phyloP scores from a whole-genome alignment of 2,797 vertebrate genomes.

The Alosa sapidissima region DNA sequence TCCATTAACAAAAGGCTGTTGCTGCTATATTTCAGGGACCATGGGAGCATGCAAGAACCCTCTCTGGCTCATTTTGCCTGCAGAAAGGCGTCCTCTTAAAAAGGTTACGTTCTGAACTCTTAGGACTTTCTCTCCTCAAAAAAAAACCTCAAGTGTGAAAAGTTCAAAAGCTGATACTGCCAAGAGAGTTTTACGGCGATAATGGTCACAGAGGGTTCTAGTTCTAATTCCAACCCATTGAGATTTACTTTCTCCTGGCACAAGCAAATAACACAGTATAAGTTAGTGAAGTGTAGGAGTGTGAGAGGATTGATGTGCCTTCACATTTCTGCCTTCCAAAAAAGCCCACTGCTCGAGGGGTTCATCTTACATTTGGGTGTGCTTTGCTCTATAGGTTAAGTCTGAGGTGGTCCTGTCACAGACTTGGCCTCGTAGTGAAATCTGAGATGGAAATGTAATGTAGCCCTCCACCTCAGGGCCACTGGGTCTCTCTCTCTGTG shows the following conservation, averaged over 20 bases:
- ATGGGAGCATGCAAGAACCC: not conserved
- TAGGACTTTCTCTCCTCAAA: not conserved
- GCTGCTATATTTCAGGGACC: not conserved
- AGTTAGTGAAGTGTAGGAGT: not conserved
- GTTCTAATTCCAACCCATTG: not conserved
- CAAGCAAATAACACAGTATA: not conserved
- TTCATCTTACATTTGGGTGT: slow-evolving; percentile 1
- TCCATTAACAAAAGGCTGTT: not conserved
- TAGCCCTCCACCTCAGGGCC: not conserved
- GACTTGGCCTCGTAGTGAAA: not conserved
- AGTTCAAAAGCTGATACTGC: not conserved
- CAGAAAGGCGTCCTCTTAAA: not conserved
- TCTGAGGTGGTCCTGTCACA: not conserved
- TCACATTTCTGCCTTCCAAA: not conserved
- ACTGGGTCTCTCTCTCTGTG: not conserved
- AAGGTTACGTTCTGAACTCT: too few species aligned
- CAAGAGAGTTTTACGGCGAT: not conserved
- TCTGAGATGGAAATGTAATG: slow-evolving; percentile 3
- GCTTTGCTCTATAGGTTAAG: not conserved
- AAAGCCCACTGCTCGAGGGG: not conserved
- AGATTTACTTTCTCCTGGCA: not conserved
- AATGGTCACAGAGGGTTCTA: not conserved
- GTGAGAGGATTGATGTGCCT: not conserved
- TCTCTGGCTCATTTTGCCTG: not conserved
- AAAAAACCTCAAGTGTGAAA: not conserved